Evolutionary conservation across 2,797 vertebrate genomes (phyloP), one percentile per base, ranked within the genome.

Genomic region (Pelochelys cantorii): DNA sequence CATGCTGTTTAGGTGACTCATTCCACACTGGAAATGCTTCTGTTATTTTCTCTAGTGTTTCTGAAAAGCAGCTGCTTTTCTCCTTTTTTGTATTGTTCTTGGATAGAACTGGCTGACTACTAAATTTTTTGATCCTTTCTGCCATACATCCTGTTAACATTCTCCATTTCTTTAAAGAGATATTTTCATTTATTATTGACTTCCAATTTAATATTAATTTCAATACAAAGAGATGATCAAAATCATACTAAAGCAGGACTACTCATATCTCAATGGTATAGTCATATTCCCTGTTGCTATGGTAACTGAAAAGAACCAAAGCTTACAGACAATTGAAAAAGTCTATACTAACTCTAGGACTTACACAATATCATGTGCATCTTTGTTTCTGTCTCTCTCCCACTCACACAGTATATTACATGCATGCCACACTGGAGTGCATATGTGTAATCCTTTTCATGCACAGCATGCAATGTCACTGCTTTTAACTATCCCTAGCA

Each of bases 161-260:
- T 71, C 13, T 77, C 55, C 60, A 29, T 90, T 25, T 96, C 71
- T 79, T 95, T 93, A 86, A 54, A 84, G 95, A 93, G 29, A 14
- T 84, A 81, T 87, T 93, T 96, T 89, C n/a, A 77, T 90, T 96
- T 90, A 93, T 88, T 95, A 91, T 94, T 94, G 86, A 85, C 88
- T 95, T 94, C 84, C 86, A 93, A 92, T 94, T 96, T 92, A 87
- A 85, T 95, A 96, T 93, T 96, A 94, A 94, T 96, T 95, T 96
- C 75, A 94, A 80, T 71, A 96, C 86, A 94, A 94, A 97, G 29
- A 87, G 59, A 48, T 95, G 91, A 97, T 97, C 93, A 95, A 90
- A 97, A 92, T 92, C 84, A 14, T 60, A 91, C 84, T 25, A 31
- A 79, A 78, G 77, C 83, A 94, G 57, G 87, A 91, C 78, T 83